phyloP scores from a whole-genome alignment of 2,797 vertebrate genomes.

The Sebastes ruberrimus region DNA sequence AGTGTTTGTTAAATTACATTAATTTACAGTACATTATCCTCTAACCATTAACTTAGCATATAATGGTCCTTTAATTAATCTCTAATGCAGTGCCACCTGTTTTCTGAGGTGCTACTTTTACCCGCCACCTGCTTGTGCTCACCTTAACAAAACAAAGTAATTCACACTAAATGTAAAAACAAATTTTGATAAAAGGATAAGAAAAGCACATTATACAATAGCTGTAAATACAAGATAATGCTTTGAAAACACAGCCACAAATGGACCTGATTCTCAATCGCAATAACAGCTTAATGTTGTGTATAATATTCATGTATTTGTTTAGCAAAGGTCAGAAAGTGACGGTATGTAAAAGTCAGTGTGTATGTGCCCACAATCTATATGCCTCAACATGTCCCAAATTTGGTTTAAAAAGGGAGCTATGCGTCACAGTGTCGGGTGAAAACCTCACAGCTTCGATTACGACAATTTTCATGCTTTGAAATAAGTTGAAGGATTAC shows the following conservation, averaged over 20 bases:
- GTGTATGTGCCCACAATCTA: neutral
- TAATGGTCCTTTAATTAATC: constrained; percentile 4
- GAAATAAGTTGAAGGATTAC: constrained; percentile 61
- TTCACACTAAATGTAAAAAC: neutral
- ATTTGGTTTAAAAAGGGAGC: constrained; percentile 24
- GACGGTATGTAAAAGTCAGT: neutral
- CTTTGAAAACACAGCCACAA: neutral
- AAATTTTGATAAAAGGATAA: neutral
- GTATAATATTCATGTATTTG: neutral
- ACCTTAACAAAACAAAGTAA: neutral
- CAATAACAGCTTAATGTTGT: neutral
- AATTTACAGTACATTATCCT: neutral
- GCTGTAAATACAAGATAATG: neutral
- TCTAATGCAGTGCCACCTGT: constrained; percentile 7
- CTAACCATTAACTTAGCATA: neutral
- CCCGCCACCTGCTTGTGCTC: neutral
- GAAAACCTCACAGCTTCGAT: constrained; percentile 45
- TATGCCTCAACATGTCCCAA: neutral
- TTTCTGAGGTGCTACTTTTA: neutral
- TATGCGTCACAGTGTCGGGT: constrained; percentile 12
- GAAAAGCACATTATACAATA: neutral
- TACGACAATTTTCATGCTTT: constrained; percentile 53
- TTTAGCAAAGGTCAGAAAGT: neutral
- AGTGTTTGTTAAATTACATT: neutral
- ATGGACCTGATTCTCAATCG: neutral